Percentiles rank a stretch among this genome's conserved stretches.
phyloP scores from a whole-genome alignment of 2,888 invertebrate genomes.

The Caenorhabditis wallacei region DNA sequence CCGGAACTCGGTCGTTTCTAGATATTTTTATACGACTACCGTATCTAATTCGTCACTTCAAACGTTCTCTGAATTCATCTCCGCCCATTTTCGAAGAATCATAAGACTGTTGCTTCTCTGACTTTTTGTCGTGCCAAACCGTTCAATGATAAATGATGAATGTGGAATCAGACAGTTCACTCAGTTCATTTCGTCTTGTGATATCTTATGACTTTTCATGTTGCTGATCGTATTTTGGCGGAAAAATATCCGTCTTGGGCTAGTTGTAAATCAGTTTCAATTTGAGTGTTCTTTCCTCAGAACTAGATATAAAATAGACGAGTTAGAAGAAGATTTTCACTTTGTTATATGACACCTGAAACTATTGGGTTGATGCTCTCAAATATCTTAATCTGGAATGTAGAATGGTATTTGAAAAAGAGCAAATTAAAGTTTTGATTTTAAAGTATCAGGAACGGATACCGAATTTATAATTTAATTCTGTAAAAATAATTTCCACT shows the following conservation, averaged over 20 bases:
- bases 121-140: slow-evolving; percentile 33
- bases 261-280: slow-evolving; percentile 33
- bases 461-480: too few relatives aligned
- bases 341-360: background rate
- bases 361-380: too few relatives aligned
- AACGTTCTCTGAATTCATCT: slow-evolving; percentile 21
- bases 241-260: slow-evolving; percentile 19
- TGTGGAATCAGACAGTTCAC: slow-evolving; percentile 22
- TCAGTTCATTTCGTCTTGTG: slow-evolving; percentile 45
- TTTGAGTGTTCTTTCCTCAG: slow-evolving; percentile 27
- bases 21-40: slow-evolving; percentile 31
- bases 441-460: too few relatives aligned
- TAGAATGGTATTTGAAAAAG: too few relatives aligned
- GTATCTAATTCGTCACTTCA: slow-evolving; percentile 25
- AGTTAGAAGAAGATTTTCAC: background rate
- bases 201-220: slow-evolving; percentile 38
- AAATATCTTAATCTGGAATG: too few relatives aligned
- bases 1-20: background rate
- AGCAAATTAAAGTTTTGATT: background rate
- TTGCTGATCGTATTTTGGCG: slow-evolving; percentile 46
- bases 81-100: slow-evolving; percentile 32
- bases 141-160: slow-evolving; percentile 59
- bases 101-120: slow-evolving; percentile 59
- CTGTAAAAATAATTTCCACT: too few relatives aligned
- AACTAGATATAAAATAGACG: background rate